Percentiles rank a stretch among this genome's conserved stretches.
phyloP scores from a whole-genome alignment of 1,140 invertebrate species.

The Idris sp. region DNA sequence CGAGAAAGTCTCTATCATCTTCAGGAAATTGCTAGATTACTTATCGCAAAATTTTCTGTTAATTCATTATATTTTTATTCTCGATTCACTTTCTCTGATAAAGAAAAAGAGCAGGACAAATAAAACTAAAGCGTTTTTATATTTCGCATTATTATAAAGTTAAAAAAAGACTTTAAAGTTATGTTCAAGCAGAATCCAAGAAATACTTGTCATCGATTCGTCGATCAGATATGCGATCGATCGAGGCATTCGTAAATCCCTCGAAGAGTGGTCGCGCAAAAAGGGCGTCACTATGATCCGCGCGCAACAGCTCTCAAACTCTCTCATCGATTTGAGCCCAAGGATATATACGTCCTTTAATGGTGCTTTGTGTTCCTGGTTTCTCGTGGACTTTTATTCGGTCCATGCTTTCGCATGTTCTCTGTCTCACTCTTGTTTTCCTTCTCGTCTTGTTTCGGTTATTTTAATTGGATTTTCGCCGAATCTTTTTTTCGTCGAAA shows the following conservation, averaged over 20 bases:
- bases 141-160: too few relatives aligned
- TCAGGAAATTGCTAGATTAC: too few relatives aligned
- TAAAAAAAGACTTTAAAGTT: too few relatives aligned
- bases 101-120: too few relatives aligned
- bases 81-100: too few relatives aligned
- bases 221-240: too few relatives aligned
- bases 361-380: constrained; percentile 72
- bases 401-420: constrained; percentile 60
- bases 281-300: constrained; percentile 38
- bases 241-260: constrained; percentile 31
- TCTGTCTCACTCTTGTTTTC: constrained; percentile 57
- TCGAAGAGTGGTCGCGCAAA: constrained; percentile 25
- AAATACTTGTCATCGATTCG: constrained; percentile 22
- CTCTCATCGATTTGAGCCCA: constrained; percentile 18
- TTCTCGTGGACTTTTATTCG: constrained; percentile 60
- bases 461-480: constrained; percentile 79
- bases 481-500: constrained; percentile 73
- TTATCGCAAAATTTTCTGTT: too few relatives aligned
- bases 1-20: too few relatives aligned
- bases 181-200: too few relatives aligned
- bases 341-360: constrained; percentile 74
- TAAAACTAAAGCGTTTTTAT: too few relatives aligned
- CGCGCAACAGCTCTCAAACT: constrained; percentile 35
- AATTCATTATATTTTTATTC: too few relatives aligned
- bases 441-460: constrained; percentile 67